Percentiles rank a stretch among this genome's conserved stretches.
phyloP scores from a whole-genome alignment of 1,140 invertebrate genomes.

The Drosophila sturtevanti region DNA sequence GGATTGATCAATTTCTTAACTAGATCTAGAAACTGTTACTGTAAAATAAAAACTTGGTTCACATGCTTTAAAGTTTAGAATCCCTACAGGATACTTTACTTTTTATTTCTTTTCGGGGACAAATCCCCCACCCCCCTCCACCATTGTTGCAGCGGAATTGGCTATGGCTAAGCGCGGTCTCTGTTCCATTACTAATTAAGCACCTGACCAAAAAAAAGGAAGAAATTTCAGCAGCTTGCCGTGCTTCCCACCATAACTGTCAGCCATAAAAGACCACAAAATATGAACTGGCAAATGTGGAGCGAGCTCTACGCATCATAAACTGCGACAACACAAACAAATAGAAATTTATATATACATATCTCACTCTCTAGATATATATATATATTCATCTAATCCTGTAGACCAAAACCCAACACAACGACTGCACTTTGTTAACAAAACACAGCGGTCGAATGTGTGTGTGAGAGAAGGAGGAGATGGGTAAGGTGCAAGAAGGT shows the following conservation, averaged over 20 bases:
- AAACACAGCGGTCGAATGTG: constrained; percentile 54
- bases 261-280: constrained; percentile 51
- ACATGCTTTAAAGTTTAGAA: too few relatives aligned
- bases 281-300: constrained; percentile 71
- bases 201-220: constrained; percentile 40
- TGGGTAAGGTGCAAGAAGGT: not conserved
- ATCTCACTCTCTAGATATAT: too few relatives aligned
- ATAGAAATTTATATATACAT: constrained; percentile 42
- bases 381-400: constrained; percentile 59
- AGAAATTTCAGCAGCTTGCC: constrained; percentile 31
- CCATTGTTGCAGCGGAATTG: not conserved
- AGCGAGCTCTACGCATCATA: constrained; percentile 69
- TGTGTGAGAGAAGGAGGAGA: constrained; percentile 5
- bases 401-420: constrained; percentile 27
- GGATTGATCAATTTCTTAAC: too few relatives aligned
- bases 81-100: too few relatives aligned
- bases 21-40: too few relatives aligned
- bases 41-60: too few relatives aligned
- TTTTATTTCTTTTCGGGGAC: not conserved
- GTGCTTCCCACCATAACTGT: constrained; percentile 76
- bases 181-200: constrained; percentile 56
- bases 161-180: not conserved
- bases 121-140: too few relatives aligned
- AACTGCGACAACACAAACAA: constrained; percentile 72
- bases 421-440: constrained; percentile 73